Conservation (phyloP, 2,797 vertebrate genomes). For the Austrolebias charrua region DNA sequence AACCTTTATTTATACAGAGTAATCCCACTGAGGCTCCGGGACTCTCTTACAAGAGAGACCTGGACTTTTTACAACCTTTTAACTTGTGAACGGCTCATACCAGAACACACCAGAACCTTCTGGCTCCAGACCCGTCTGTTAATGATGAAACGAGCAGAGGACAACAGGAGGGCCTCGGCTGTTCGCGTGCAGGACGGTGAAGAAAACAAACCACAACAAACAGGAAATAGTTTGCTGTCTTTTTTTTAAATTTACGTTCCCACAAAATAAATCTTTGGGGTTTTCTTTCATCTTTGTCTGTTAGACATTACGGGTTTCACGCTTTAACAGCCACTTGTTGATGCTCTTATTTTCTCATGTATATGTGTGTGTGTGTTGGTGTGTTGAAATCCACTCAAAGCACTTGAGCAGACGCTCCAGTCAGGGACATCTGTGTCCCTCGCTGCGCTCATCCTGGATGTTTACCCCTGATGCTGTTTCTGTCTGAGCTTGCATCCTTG, state of each 20-base stretch:
- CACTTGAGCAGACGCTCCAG: slow-evolving; percentile 37
- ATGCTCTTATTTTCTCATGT: neutral
- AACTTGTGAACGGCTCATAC: too few relatives aligned
- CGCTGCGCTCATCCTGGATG: slow-evolving; percentile 42
- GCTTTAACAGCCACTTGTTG: slow-evolving; percentile 34
- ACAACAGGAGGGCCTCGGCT: neutral
- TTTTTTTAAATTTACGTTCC: neutral
- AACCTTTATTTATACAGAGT: too few relatives aligned
- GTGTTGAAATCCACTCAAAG: slow-evolving; percentile 12
- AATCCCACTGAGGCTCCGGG: too few relatives aligned
- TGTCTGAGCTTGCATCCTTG: slow-evolving; percentile 29
- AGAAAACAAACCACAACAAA: slow-evolving; percentile 39
- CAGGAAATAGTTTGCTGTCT: slow-evolving; percentile 35
- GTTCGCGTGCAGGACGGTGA: neutral
- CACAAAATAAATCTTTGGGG: slow-evolving; percentile 14
- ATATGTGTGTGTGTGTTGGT: neutral
- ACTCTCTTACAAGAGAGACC: too few relatives aligned
- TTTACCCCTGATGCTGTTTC: slow-evolving; percentile 64
- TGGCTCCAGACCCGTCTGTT: neutral
- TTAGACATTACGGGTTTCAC: slow-evolving; percentile 39
- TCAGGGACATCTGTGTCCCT: slow-evolving; percentile 63
- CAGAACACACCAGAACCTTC: neutral
- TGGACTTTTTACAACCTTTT: too few relatives aligned
- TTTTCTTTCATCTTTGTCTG: slow-evolving; percentile 50
- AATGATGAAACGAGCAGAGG: neutral